Base-by-base conservation (phyloP, 2,888 invertebrate genomes). In the Meloe dianella region DNA sequence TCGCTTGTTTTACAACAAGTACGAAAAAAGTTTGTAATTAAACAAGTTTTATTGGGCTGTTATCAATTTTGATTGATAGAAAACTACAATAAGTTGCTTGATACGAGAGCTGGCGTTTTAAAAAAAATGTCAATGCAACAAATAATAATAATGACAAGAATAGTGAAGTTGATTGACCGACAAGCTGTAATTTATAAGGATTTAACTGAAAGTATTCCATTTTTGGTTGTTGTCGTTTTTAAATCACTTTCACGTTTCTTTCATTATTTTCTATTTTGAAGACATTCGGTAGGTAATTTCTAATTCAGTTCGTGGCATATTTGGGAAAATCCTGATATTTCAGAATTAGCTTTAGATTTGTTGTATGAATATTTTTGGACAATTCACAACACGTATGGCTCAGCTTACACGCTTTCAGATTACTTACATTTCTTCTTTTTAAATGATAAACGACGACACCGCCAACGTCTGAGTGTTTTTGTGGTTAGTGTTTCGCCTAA, bases 401-500 rank as follows among this genome's bases (percentile, higher is more conserved):
- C n/a, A n/a, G n/a, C n/a, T n/a, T n/a, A n/a, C n/a, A n/a, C n/a
- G n/a, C n/a, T n/a, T n/a, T n/a, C n/a, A n/a, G 29, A 14, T n/a
- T 61, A 67, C 67, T 61, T 64, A 61, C 64, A 64, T 58, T 65
- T 24, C 54, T 57, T 62, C 47, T 65, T 68, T 58, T 35, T 57
- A 51, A 68, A 62, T 14, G 65, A 62, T 61, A 68, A 68, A 4
- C 62, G 68, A 12, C 38, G 64, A 47, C 60, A 58, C 58, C 65
- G 61, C 68, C 68, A 65, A 14, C 9, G 41, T 62, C 27, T 61
- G 56, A 56, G 2, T 47, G 59, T 59, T 68, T 64, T 68, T 59
- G 38, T 41, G 41, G 38, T 35, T 54, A 35, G 38, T 32, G 41
- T 62, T 62, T 51, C 30, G 68, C 68, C 68, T 68, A 58, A 58